Evolutionary conservation across 2,113 vertebrate genomes (phyloP).

Genomic region (Vombatus ursinus): DNA sequence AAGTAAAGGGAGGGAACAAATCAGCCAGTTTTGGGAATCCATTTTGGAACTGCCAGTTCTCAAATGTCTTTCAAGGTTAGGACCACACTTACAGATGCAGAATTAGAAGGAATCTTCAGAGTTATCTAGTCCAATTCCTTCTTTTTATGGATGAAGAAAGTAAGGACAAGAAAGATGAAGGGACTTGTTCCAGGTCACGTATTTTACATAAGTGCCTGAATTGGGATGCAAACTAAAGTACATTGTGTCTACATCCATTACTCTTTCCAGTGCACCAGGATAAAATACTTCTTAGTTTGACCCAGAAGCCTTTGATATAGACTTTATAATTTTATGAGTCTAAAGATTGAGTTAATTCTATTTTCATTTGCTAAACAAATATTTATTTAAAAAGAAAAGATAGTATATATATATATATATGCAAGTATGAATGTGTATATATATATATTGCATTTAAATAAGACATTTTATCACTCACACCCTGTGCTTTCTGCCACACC

Average conservation of each 20-base stretch:
- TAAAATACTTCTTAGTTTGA: background rate
- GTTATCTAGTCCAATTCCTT: background rate
- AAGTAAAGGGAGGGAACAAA: background rate
- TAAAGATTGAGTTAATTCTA: background rate
- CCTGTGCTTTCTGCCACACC: background rate
- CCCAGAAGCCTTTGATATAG: background rate
- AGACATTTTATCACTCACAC: background rate
- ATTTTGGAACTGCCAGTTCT: background rate
- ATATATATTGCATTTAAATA: background rate
- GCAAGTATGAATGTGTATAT: too few relatives aligned
- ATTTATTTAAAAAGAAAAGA: background rate
- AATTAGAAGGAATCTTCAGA: background rate
- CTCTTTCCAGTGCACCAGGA: background rate
- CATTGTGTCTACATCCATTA: background rate
- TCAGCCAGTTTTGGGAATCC: background rate
- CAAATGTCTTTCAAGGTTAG: background rate
- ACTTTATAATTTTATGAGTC: background rate
- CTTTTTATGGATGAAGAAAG: background rate
- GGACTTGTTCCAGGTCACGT: background rate
- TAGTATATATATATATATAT: background rate
- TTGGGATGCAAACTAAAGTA: background rate
- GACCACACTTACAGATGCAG: background rate
- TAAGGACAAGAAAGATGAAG: background rate
- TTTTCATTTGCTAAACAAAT: background rate
- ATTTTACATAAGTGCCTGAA: background rate